Conservation (phyloP, 2,797 vertebrate species). For the Lithobates pipiens region DNA sequence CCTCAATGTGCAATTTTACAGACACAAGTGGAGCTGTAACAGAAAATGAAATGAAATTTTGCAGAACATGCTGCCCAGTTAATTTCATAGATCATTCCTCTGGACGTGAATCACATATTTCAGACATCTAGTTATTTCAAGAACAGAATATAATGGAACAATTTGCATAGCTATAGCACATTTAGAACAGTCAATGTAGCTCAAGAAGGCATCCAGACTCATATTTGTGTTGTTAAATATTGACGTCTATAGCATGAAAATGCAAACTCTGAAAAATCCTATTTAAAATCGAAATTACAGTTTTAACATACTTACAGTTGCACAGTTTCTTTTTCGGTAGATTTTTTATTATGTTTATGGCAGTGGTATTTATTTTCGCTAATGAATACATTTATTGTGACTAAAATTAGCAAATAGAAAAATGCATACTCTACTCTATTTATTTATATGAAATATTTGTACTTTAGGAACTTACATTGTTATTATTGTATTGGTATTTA, state of each 20-base stretch:
- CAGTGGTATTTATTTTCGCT: too few relatives aligned
- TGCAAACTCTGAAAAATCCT: background rate
- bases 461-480: too few relatives aligned
- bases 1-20: background rate
- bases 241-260: background rate
- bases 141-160: background rate
- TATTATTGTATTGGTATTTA: too few relatives aligned
- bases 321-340: too few relatives aligned
- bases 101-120: conserved; percentile 9
- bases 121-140: background rate
- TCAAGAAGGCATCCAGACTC: background rate
- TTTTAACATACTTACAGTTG: background rate
- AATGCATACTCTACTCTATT: too few relatives aligned
- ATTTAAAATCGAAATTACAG: background rate
- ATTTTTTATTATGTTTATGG: too few relatives aligned
- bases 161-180: background rate
- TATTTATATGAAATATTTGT: too few relatives aligned
- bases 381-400: too few relatives aligned
- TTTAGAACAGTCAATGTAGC: background rate
- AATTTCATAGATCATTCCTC: conserved; percentile 20
- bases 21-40: background rate
- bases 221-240: background rate
- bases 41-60: conserved; percentile 5
- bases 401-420: too few relatives aligned
- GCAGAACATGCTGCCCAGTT: background rate